Evolutionary conservation across 2,888 invertebrate genomes (phyloP).

Genomic region (Drosophila bunnanda): DNA sequence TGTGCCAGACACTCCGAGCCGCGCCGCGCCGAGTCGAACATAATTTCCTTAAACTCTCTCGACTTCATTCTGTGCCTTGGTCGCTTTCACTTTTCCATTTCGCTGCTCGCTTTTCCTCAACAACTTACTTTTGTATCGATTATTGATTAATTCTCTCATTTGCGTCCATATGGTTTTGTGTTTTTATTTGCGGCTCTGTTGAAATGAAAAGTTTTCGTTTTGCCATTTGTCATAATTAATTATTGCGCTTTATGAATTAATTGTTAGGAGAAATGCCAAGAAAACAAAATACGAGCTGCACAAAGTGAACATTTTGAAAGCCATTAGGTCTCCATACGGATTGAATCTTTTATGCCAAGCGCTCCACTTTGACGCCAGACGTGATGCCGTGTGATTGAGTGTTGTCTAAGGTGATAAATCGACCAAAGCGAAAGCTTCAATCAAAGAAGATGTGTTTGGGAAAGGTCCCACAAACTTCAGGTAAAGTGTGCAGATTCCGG

Average conservation of each 20-base stretch:
- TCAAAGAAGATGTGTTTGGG: slow-evolving; percentile 17
- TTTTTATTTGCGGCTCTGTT: slow-evolving; percentile 39
- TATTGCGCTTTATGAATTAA: slow-evolving; percentile 68
- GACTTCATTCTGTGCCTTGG: slow-evolving; percentile 54
- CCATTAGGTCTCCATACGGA: slow-evolving; percentile 36
- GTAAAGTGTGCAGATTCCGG: not conserved
- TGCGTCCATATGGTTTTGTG: slow-evolving; percentile 41
- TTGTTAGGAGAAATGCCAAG: slow-evolving; percentile 42
- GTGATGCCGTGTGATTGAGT: slow-evolving; percentile 53
- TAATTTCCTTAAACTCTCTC: slow-evolving; percentile 62
- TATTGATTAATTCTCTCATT: slow-evolving; percentile 66
- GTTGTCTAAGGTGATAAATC: slow-evolving; percentile 55
- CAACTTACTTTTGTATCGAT: slow-evolving; percentile 63
- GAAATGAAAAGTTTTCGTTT: slow-evolving; percentile 74
- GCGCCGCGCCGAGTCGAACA: slow-evolving; percentile 26
- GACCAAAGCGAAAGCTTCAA: slow-evolving; percentile 62
- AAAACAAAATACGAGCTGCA: slow-evolving; percentile 30
- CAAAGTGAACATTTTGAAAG: slow-evolving; percentile 48
- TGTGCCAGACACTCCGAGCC: slow-evolving; percentile 15
- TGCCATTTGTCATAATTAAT: slow-evolving; percentile 76
- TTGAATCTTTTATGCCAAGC: slow-evolving; percentile 42
- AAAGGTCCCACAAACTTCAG: slow-evolving; percentile 16
- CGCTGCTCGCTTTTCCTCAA: slow-evolving; percentile 62
- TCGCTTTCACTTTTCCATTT: slow-evolving; percentile 75
- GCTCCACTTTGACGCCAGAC: slow-evolving; percentile 54